These are phyloP conservation scores for Phortica okadai DNA, from an alignment of 2,888 invertebrate species.

Conservation along the genomic window DNA sequence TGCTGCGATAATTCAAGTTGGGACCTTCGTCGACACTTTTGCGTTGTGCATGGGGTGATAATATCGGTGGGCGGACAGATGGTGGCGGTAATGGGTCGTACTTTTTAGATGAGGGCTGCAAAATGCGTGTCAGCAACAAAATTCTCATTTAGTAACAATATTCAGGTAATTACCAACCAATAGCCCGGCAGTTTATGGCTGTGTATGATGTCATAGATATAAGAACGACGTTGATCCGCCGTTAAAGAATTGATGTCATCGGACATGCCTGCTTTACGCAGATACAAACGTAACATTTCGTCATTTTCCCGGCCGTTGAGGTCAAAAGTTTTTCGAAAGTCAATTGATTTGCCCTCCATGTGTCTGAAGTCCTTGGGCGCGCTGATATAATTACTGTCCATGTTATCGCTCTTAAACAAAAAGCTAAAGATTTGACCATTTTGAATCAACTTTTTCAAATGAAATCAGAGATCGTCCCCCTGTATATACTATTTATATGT, in stretches of 20 bases:
- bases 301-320: conserved; percentile 67
- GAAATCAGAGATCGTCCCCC: not conserved
- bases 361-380: conserved; percentile 68
- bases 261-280: conserved; percentile 64
- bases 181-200: conserved; percentile 72
- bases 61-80: conserved; percentile 58
- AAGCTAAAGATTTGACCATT: not conserved
- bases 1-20: conserved; percentile 25
- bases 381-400: conserved; percentile 65
- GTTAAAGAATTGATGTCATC: conserved; percentile 64
- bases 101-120: conserved; percentile 62
- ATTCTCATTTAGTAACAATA: not conserved
- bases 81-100: conserved; percentile 58
- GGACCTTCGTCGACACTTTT: not conserved
- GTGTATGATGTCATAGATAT: conserved; percentile 71
- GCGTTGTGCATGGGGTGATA: conserved; percentile 38
- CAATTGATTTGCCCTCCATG: conserved; percentile 62
- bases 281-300: conserved; percentile 69
- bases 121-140: conserved; percentile 25
- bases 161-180: conserved; percentile 65
- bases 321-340: conserved; percentile 71
- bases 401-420: conserved; percentile 35
- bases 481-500: no score
- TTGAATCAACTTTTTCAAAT: not conserved
- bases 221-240: conserved; percentile 64